These are phyloP conservation scores for Agrilus biguttatus DNA, from an alignment of 2,888 invertebrate species.

Conservation along the genomic window DNA sequence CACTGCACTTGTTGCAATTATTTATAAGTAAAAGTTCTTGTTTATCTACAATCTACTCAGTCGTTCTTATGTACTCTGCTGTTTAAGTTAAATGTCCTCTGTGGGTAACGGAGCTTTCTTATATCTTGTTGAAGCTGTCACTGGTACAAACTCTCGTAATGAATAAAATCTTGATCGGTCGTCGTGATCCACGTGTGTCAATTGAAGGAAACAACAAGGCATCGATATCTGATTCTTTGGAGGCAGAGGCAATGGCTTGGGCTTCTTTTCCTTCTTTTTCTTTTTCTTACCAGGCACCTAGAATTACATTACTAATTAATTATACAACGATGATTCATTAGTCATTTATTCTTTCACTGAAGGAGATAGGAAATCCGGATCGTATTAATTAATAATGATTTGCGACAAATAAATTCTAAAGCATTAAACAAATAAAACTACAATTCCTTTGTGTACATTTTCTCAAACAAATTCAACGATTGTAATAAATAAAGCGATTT, in stretches of 20 bases:
- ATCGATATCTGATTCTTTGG: conserved; percentile 70
- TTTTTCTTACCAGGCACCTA: conserved; percentile 29
- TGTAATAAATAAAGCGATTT: too few species aligned
- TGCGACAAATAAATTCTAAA: conserved; percentile 20
- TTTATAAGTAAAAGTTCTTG: too few species aligned
- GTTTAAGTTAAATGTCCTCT: conserved; percentile 8
- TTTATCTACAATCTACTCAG: too few species aligned
- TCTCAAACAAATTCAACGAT: too few species aligned
- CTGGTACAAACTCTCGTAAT: conserved; percentile 47
- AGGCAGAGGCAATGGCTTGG: conserved; percentile 46
- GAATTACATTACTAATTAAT: too few species aligned
- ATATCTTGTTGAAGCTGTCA: conserved; percentile 11
- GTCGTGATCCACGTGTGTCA: conserved; percentile 58
- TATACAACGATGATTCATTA: too few species aligned
- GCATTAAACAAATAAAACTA: too few species aligned
- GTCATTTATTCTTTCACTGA: too few species aligned
- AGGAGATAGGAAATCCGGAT: too few species aligned
- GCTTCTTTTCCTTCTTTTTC: conserved; percentile 38
- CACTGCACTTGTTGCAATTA: too few species aligned
- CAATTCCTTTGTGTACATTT: too few species aligned
- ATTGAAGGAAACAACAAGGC: conserved; percentile 74
- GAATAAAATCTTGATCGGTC: conserved; percentile 53
- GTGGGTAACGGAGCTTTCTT: conserved; percentile 2
- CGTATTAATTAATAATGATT: not conserved
- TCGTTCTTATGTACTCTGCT: conserved; percentile 2